These are phyloP conservation scores for Pseudobourletiella spinata DNA, from an alignment of 1,140 invertebrate genomes.

Conservation along the genomic window DNA sequence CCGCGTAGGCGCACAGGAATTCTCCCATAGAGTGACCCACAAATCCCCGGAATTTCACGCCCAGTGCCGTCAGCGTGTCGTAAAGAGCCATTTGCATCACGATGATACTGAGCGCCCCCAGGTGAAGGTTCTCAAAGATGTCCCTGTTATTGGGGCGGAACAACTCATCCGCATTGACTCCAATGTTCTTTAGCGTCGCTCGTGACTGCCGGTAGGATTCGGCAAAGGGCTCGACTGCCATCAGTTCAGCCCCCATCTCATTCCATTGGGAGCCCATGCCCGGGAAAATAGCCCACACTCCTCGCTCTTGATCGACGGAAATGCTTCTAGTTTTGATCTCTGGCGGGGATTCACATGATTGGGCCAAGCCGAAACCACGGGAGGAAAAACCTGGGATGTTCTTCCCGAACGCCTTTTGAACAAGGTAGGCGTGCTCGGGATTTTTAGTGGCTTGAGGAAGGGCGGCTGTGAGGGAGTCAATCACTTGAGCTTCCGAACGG, in stretches of 20 bases:
- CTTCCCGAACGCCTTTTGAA: slow-evolving; percentile 60
- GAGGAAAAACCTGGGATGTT: slow-evolving; percentile 59
- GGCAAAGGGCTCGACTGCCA: slow-evolving; percentile 68
- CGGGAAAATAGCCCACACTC: slow-evolving; percentile 89
- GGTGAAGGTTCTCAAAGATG: background rate
- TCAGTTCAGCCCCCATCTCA: slow-evolving; percentile 78
- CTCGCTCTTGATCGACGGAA: too few relatives aligned
- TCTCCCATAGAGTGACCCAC: too few relatives aligned
- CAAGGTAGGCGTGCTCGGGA: slow-evolving; percentile 63
- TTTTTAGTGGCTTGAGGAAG: slow-evolving; percentile 47
- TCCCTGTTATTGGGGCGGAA: slow-evolving; percentile 44
- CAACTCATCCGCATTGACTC: slow-evolving; percentile 68
- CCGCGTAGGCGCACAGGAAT: too few relatives aligned
- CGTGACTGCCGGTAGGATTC: slow-evolving; percentile 64
- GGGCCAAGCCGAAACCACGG: slow-evolving; percentile 55
- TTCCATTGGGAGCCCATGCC: too few relatives aligned
- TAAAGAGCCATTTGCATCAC: too few relatives aligned
- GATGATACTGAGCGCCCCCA: too few relatives aligned
- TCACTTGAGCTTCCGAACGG: slow-evolving; percentile 69
- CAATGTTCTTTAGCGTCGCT: slow-evolving; percentile 61
- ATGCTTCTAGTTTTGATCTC: too few relatives aligned
- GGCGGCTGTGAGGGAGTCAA: slow-evolving; percentile 40
- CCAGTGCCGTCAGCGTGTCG: background rate
- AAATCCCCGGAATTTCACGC: background rate
- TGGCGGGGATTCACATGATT: too few relatives aligned